Conservation (phyloP, 2,888 invertebrate genomes). For the Trichogramma evanescens region DNA sequence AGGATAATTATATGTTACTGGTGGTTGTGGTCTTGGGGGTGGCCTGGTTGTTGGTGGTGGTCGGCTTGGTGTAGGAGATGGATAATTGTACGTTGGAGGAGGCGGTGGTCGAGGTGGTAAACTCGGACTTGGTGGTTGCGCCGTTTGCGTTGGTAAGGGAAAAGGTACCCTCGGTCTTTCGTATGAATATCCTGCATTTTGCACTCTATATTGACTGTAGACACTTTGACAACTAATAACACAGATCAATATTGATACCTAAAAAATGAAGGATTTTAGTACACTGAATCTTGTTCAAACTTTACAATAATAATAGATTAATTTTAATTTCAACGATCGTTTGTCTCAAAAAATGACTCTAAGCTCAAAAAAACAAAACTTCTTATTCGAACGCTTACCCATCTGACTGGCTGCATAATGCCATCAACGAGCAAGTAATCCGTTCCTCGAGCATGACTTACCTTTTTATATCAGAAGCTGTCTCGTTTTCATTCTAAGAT, state of each 20-base stretch:
- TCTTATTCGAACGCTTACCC: slow-evolving; percentile 27
- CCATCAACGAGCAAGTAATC: slow-evolving; percentile 18
- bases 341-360: background rate
- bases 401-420: slow-evolving; percentile 37
- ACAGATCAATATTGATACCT: slow-evolving; percentile 12
- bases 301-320: background rate
- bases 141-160: slow-evolving; percentile 25
- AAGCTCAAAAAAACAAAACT: background rate
- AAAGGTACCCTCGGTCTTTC: slow-evolving; percentile 32
- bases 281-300: background rate
- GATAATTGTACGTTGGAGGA: slow-evolving; percentile 14
- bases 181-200: slow-evolving; percentile 36
- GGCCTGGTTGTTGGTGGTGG: slow-evolving; percentile 13
- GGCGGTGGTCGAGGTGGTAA: slow-evolving; percentile 9
- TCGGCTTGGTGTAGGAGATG: slow-evolving; percentile 1
- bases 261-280: background rate
- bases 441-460: background rate
- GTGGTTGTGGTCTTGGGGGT: slow-evolving; percentile 1
- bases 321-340: background rate
- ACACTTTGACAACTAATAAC: slow-evolving; percentile 5
- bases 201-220: slow-evolving; percentile 13
- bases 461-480: slow-evolving; percentile 16
- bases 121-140: slow-evolving; percentile 5
- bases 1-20: background rate
- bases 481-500: no score